These are phyloP conservation scores for Gila orcuttii DNA, from an alignment of 2,113 vertebrate genomes.

Conservation along the genomic window DNA sequence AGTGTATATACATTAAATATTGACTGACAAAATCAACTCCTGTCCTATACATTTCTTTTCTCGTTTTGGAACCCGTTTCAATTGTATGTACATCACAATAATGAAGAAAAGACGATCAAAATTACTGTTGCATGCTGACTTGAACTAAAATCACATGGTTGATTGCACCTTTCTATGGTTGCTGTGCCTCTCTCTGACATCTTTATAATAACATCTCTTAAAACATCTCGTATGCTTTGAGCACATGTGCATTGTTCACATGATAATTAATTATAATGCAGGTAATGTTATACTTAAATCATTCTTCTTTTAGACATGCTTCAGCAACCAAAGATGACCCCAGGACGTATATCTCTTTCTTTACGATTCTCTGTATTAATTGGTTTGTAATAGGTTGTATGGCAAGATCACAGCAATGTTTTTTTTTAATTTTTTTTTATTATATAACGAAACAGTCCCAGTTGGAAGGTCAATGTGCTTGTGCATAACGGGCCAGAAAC, in stretches of 20 bases:
- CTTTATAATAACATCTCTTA: not conserved
- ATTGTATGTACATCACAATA: not conserved
- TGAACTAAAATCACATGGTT: not conserved
- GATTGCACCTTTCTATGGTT: not conserved
- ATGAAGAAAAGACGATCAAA: not conserved
- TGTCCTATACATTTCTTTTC: not conserved
- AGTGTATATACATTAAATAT: slow-evolving; percentile 59
- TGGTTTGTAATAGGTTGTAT: slow-evolving; percentile 12
- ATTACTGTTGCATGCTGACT: not conserved
- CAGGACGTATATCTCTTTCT: not conserved
- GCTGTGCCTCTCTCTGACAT: not conserved
- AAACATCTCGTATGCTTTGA: not conserved
- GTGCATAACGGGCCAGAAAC: not conserved
- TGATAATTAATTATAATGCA: not conserved
- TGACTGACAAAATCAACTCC: not conserved
- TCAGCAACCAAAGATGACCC: not conserved
- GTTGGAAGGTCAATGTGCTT: not conserved
- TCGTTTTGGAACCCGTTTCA: not conserved
- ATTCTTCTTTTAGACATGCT: not conserved
- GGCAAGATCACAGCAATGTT: not conserved
- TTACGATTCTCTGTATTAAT: not conserved
- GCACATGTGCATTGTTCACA: not conserved
- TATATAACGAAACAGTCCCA: not conserved
- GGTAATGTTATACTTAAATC: not conserved
- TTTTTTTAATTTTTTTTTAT: not conserved